Evolutionary conservation across 2,888 invertebrate species (phyloP), one percentile per base, ranked within the genome.

Genomic region (Plagodis dolabraria): DNA sequence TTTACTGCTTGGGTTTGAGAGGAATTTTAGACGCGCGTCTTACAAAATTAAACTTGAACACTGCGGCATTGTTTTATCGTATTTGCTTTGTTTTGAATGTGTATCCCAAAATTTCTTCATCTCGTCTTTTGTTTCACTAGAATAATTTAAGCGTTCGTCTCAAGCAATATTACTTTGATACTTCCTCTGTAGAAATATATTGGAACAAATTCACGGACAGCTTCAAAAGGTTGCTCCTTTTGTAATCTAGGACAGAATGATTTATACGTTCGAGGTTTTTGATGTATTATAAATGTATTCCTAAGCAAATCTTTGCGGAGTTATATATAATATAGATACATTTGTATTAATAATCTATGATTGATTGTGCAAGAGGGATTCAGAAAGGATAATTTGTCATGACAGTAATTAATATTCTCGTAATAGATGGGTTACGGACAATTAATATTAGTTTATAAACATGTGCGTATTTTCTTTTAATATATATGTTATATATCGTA

Each of bases 321-420:
- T 33, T 44, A 11, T 35, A 33, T 44, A 55, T 49, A 7, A 38
- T 43, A 10, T 6, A 5, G n/a, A 2, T n/a, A 47, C 12, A 46
- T 33, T 9, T 46, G 51, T 48, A 22, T 33, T 34, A 5, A 34
- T 46, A 38, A 2, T 47, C 22, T 51, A 46, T 47, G 47, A 57
- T 42, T 40, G 33, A 50, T 46, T 46, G 40, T 11, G 40, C 8
- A 50, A 38, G 36, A 43, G 33, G 36, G 43, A 33, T n/a, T n/a
- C n/a, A n/a, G n/a, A n/a, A n/a, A n/a, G n/a, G 35, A 57, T 57
- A n/a, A 52, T 52, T 52, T 55, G 38, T 55, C 55, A 45, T 34
- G 38, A 49, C 44, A 49, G 55, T 38, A 49, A 49, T 55, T 55
- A 48, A 47, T 11, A 8, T 38, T 22, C 22, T 22, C 22, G 1